Base-by-base conservation (phyloP, 2,113 vertebrate species). In the Hemiprocne comata region DNA sequence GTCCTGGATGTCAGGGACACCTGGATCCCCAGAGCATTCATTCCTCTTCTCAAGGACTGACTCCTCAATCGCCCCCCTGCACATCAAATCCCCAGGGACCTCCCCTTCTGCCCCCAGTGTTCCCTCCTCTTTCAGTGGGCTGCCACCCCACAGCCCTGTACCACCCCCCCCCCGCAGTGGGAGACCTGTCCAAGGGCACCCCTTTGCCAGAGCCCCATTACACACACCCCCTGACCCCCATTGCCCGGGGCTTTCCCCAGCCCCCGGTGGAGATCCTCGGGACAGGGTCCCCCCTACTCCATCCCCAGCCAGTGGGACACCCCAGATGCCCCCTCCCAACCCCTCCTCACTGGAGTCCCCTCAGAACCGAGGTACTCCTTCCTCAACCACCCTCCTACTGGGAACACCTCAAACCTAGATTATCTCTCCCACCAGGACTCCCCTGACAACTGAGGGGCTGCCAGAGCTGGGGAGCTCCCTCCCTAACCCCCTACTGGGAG, bases 21-120 rank as follows among this genome's bases (percentile, higher is more conserved):
- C 50, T 54, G 34, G 28, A 16, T 29, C 16, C 66, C 2, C 23
- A 33, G 64, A 29, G 8, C n/a, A 42, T 24, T 23, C n/a, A 42
- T 24, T 23, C 33, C 2, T 3, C 6, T 62, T 50, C 36, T n/a
- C 33, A 24, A 6, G 17, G 19, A 25, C 11, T 5, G 12, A 16
- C 5, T 50, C 9, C 28, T 4, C 55, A 15, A 2, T 11, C 7
- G 3, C 8, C 1, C 28, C 13, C 13, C 11, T n/a, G 31, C 16
- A 26, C 7, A 11, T 31, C 31, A 54, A 73, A 77, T 64, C 13
- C 11, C 21, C 7, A 18, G 31, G 36, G 8, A 28, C 5, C 17
- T 23, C 53, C 13, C 29, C 53, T 13, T 25, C 10, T 51, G 3
- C 7, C 5, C 26, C 7, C 3, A 11, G 10, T 8, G 13, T 33